Evolutionary conservation across 2,888 invertebrate genomes (phyloP).

Genomic region (Melinaea marsaeus): DNA sequence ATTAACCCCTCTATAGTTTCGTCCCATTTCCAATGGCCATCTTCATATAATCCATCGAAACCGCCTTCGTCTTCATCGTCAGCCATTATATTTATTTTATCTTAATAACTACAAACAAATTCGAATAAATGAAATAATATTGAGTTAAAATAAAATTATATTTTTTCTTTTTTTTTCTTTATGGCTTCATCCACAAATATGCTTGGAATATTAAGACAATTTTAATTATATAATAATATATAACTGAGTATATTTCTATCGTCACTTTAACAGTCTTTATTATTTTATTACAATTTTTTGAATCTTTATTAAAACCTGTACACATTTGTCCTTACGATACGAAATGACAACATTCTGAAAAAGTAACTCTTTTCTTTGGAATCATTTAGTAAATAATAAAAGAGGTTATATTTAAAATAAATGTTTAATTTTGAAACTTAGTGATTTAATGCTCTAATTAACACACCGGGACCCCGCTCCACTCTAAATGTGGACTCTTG

Average conservation of each 20-base stretch:
- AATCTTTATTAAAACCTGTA: neutral
- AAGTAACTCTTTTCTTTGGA: neutral
- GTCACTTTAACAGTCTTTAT: too few relatives aligned
- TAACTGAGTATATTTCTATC: too few relatives aligned
- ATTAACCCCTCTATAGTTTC: slow-evolving; percentile 45
- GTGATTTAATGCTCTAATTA: neutral
- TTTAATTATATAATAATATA: too few relatives aligned
- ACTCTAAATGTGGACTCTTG: too few relatives aligned
- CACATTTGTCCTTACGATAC: slow-evolving; percentile 1
- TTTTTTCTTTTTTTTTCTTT: too few relatives aligned
- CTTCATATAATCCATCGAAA: slow-evolving; percentile 60
- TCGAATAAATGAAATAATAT: neutral
- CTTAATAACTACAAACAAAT: slow-evolving; percentile 1
- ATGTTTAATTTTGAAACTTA: neutral
- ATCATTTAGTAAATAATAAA: neutral
- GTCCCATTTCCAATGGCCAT: slow-evolving; percentile 76
- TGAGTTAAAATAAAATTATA: neutral
- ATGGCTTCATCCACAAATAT: too few relatives aligned
- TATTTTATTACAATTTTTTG: neutral
- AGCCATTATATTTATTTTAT: slow-evolving; percentile 41
- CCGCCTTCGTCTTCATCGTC: slow-evolving; percentile 64
- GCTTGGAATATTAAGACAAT: too few relatives aligned
- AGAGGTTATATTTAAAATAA: neutral
- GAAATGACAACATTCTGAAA: neutral
- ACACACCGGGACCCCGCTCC: too few relatives aligned